Conservation (phyloP, 2,113 vertebrate species). For the Panthera uncia region DNA sequence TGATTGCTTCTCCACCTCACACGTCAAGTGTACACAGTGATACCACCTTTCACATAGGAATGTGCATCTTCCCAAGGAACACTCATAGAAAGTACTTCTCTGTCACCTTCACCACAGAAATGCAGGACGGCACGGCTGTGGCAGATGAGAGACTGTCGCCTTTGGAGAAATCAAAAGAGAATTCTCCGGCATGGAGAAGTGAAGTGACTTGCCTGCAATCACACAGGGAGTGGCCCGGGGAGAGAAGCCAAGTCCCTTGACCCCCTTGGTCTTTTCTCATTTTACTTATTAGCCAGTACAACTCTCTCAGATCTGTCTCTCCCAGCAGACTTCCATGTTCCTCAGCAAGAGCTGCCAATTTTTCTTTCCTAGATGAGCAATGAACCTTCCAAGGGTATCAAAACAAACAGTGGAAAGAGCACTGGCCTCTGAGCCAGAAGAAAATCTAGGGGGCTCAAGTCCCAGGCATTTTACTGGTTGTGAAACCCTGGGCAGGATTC, state of each 20-base stretch:
- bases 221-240: not conserved
- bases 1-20: not conserved
- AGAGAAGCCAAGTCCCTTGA: not conserved
- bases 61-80: not conserved
- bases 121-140: not conserved
- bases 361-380: slow-evolving; percentile 58
- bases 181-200: not conserved
- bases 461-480: not conserved
- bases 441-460: not conserved
- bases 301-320: not conserved
- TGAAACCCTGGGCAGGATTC: not conserved
- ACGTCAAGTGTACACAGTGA: not conserved
- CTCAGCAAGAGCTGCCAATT: slow-evolving; percentile 19
- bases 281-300: not conserved
- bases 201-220: not conserved
- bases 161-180: not conserved
- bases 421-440: not conserved
- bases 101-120: not conserved
- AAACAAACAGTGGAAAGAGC: slow-evolving; percentile 32
- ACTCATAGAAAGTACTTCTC: not conserved
- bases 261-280: not conserved
- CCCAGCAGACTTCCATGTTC: not conserved
- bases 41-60: not conserved
- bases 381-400: slow-evolving; percentile 34
- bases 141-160: not conserved